Base-by-base conservation (phyloP, 92 coral and sea anemone genomes). In the Isaurus tuberculatus region DNA sequence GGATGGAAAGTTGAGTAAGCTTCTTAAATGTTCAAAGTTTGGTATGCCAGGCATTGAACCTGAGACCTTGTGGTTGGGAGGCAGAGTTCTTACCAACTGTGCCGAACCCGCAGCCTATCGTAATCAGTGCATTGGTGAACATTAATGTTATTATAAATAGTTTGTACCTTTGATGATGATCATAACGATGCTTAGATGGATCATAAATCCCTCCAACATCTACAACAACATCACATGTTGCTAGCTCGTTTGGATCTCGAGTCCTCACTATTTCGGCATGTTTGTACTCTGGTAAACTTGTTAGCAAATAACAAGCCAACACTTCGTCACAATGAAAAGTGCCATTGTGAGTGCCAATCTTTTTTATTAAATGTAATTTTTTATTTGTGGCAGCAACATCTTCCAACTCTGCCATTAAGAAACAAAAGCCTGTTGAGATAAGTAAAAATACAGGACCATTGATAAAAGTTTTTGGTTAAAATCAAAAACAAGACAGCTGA, bases 251-350 rank as follows among this genome's bases (percentile, higher is more conserved):
- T 7, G 92, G 88, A 77, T 95, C 95, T n/a, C 98, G 91, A 11
- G 98, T 94, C 57, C 98, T 79, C 13, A 94, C 27, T 11, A 95
- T 84, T 27, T 95, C 98, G 27, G 98, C 94, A 79, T 94, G 89
- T 65, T 72, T 84, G 84, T 91, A 95, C 53, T 94, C 94, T 4
- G 95, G 96, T 8, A 95, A 88, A 75, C 87, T 83, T 68, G 79
- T 87, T n/a, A 95, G 86, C 96, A 95, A 90, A 44, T 84, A 93
- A 80, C 98, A 95, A 53, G 98, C 98, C 37, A 95, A 65, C 13
- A 84, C 98, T 71, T 95, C 98, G 84, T 95, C 98, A 44, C 98
- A 95, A 80, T 95, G 98, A 55, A 95, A 95, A 8, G 94, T 94
- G 3, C 98, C 98, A 90, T 94, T 90, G 60, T 95, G 98, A 2